A percentile compares a stretch with the other conserved stretches of the same genome.
Conservation (phyloP, 1,140 invertebrate genomes). For the Lineus longissimus region DNA sequence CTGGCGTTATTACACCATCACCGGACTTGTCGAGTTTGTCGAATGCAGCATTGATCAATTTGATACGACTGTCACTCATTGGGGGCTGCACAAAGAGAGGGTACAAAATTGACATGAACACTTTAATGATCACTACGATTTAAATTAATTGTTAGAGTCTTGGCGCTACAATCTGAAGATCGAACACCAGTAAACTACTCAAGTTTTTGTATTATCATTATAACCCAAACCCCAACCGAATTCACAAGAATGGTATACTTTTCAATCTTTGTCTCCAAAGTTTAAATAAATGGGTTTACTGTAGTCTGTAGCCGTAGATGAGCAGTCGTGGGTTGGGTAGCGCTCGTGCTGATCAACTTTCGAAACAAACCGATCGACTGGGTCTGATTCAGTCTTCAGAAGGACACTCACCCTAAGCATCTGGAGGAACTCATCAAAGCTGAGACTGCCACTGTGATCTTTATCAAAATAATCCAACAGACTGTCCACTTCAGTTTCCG, state of each 20-base stretch:
- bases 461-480: slow-evolving; percentile 74
- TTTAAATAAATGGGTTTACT: no score
- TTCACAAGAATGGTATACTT: background rate
- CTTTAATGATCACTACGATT: background rate
- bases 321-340: no score
- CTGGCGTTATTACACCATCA: slow-evolving; percentile 37
- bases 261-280: no score
- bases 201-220: background rate
- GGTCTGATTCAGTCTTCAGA: background rate
- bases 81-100: slow-evolving; percentile 29
- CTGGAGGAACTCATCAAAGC: slow-evolving; percentile 80
- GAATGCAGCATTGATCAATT: slow-evolving; percentile 40
- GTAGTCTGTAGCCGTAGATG: no score
- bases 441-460: slow-evolving; percentile 73
- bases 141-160: background rate
- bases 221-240: background rate
- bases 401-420: slow-evolving; percentile 69
- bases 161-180: background rate
- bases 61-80: slow-evolving; percentile 25
- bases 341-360: no score
- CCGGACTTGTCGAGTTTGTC: slow-evolving; percentile 37
- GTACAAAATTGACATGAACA: background rate
- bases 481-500: slow-evolving; percentile 59
- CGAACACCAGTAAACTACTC: background rate
- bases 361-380: background rate